Evolutionary conservation across 2,113 vertebrate genomes (phyloP).

Genomic region (Stictonetta naevosa): DNA sequence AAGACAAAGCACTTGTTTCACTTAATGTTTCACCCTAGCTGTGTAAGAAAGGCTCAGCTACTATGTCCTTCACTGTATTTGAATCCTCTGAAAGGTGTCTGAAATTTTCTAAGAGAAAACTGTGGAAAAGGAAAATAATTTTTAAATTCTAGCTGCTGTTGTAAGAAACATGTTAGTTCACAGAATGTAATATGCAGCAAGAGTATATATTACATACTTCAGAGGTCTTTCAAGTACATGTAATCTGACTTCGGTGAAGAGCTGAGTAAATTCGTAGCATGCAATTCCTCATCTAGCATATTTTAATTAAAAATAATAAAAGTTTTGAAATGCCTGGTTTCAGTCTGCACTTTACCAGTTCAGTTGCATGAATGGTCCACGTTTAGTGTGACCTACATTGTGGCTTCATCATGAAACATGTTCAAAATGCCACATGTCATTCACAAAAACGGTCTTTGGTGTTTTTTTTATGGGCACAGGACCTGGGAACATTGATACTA

Average conservation of each 20-base stretch:
- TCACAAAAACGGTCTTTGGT: neutral
- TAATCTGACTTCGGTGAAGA: neutral
- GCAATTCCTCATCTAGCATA: neutral
- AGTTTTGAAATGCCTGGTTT: neutral
- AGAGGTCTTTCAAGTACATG: neutral
- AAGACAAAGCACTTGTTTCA: neutral
- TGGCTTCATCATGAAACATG: neutral
- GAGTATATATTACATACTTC: neutral
- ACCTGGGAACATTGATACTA: neutral
- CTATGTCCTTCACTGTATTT: neutral
- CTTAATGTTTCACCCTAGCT: neutral
- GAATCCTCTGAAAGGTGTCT: neutral
- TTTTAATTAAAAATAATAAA: neutral
- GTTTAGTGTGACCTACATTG: neutral
- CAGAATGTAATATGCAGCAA: neutral
- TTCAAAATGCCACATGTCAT: rapidly evolving
- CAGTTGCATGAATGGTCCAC: neutral
- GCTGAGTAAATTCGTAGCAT: neutral
- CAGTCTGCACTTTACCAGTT: neutral
- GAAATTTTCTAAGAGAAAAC: neutral
- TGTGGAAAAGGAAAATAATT: neutral
- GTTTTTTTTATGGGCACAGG: neutral
- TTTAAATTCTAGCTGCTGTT: neutral
- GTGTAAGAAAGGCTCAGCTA: neutral
- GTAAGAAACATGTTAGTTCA: neutral